Percentiles rank a stretch among this genome's conserved stretches.
phyloP scores from a whole-genome alignment of 2,888 invertebrate species.

The Cephus nigrinus region DNA sequence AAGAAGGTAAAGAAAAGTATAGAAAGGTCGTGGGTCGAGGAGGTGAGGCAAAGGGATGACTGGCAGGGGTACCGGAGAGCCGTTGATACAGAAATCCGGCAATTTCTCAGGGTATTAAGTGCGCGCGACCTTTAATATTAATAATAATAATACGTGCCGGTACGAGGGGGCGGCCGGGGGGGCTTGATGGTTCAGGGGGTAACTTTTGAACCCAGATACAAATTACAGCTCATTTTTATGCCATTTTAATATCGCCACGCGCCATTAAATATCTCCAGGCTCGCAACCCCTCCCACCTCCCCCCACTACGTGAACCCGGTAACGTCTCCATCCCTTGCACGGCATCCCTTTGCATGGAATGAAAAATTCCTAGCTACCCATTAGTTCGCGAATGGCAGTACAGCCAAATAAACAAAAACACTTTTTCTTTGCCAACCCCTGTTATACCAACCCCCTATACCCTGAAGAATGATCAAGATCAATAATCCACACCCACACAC shows the following conservation, averaged over 20 bases:
- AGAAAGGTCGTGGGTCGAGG: constrained; percentile 39
- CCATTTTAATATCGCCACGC: constrained; percentile 66
- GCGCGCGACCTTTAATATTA: constrained; percentile 58
- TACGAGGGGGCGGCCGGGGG: constrained; percentile 3
- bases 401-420: background rate
- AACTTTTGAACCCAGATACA: constrained; percentile 63
- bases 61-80: constrained; percentile 5
- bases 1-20: constrained; percentile 16
- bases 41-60: constrained; percentile 12
- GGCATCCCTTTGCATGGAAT: constrained; percentile 36
- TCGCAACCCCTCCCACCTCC: constrained; percentile 9
- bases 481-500: background rate
- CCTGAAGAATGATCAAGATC: background rate
- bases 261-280: constrained; percentile 63
- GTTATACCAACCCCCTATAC: background rate
- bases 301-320: background rate
- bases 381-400: constrained; percentile 36
- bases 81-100: constrained; percentile 55
- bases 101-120: constrained; percentile 60
- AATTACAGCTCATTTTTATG: constrained; percentile 67
- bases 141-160: constrained; percentile 56
- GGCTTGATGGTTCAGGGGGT: constrained; percentile 43
- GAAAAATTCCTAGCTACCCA: constrained; percentile 50
- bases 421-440: background rate
- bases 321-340: constrained; percentile 5